Evolutionary conservation across 2,113 vertebrate species (phyloP), one percentile per base, ranked within the genome.

Genomic region (Alouatta palliata): DNA sequence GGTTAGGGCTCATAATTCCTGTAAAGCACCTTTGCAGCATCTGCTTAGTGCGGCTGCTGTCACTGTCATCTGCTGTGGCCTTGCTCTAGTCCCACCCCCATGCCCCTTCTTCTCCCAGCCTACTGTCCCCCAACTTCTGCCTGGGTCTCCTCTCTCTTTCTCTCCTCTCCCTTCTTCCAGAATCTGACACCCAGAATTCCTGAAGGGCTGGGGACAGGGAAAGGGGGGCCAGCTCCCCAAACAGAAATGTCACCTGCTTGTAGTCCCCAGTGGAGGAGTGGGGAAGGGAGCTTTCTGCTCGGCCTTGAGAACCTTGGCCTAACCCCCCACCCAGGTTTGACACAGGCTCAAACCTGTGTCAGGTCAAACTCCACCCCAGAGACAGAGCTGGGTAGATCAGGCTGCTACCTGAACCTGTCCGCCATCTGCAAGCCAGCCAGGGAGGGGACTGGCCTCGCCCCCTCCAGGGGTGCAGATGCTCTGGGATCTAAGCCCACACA

Each of bases 281-380:
- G 1, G 5, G 32, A 6, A 3, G 23, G 1, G 30, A 49, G 11
- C 10, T 45, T 89, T 47, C 54, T 66, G 54, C 75, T 27, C 66
- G 49, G 64, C 54, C 90, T 5, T 2, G 71, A 68, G 47, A 86
- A 71, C 30, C 58, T 71, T 43, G 71, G 79, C 40, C 3, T 27
- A 25, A 37, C 25, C 23, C 40, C 1, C 0, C 0, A 12, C 43
- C 52, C 52, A n/a, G n/a, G 3, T 32, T 76, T 3, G n/a, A 68
- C 30, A 64, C 61, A 64, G 61, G 61, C 61, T 64, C 27, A 64
- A 32, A 32, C 27, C 61, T 32, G 61, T 13, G 30, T 64, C 21
- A 30, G 19, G 52, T 21, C 30, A 16, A 25, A 35, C 25, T 8
- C 66, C 14, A 2, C 10, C 73, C 6, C 27, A 64, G 80, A 58